Conservation (phyloP, 2,797 vertebrate genomes). For the Coreius guichenoti region DNA sequence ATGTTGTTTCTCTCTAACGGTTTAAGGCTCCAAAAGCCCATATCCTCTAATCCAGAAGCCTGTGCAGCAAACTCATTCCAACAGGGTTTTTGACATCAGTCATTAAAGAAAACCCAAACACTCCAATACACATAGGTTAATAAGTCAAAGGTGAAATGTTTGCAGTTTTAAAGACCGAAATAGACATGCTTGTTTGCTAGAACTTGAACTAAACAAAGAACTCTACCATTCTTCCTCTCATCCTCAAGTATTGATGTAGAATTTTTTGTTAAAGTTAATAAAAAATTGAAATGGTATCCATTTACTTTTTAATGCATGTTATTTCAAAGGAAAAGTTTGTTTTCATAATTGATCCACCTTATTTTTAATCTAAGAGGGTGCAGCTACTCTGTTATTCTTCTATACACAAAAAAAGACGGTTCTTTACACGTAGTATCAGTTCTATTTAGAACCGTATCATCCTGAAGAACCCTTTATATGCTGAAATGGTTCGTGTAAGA, state of each 20-base stretch:
- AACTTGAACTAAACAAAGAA: conserved; percentile 39
- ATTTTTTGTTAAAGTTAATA: background rate
- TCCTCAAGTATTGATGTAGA: background rate
- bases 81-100: background rate
- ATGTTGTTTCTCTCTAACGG: conserved; percentile 55
- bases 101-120: background rate
- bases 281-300: background rate
- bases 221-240: background rate
- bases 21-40: conserved; percentile 26
- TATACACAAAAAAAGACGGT: background rate
- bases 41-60: background rate
- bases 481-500: too few species aligned
- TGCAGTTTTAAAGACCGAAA: background rate
- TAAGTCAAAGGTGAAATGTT: background rate
- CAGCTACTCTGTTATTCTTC: background rate
- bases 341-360: background rate
- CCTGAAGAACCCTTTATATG: too few species aligned
- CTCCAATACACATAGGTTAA: background rate
- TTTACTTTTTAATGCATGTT: background rate
- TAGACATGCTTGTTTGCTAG: background rate
- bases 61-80: background rate
- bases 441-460: too few species aligned
- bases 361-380: background rate
- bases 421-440: too few species aligned
- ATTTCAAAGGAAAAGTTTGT: background rate